Evolutionary conservation across 2,888 invertebrate species (phyloP), one percentile per base, ranked within the genome.

Genomic region (Brenthis daphne): DNA sequence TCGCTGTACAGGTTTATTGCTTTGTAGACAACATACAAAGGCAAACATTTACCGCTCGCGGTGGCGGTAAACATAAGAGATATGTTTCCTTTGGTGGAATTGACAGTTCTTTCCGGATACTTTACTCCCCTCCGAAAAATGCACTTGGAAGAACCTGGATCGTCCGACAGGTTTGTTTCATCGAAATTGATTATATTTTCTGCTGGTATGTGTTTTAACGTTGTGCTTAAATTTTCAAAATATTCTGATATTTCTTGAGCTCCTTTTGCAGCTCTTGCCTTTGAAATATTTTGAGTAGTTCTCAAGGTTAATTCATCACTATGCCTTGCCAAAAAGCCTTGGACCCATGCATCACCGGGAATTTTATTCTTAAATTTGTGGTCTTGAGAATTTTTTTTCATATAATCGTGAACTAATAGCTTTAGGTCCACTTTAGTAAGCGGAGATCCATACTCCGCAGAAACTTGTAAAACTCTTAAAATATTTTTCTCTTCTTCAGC

Each of bases 251-350:
- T 72, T 71, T 78, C 75, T 37, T 72, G 29, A 16, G 65, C 16
- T 12, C 61, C 69, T 61, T 77, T 76, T 66, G 75, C 75, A 58
- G 77, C 76, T 66, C 77, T 64, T 1, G 63, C 66, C 43, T 69
- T 73, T 66, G 73, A 74, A 56, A 77, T 78, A 67, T 78, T 78
- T 71, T 77, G 76, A 8, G 65, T 65, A 16, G 29, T 63, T 57
- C 77, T 73, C 8, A 70, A 13, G 56, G 69, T 72, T 29, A 77
- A 57, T 75, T 74, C 65, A 16, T 69, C 61, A 3, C 47, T 33
- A 56, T 75, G 66, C 24, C 74, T 33, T 3, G 63, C 48, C 37
- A 74, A 64, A 70, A 73, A 72, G 6, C 50, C 29, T 12, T 65
- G 57, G 0, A 72, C 72, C 75, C 73, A 73, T n/a, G 63, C 47